phyloP scores from a whole-genome alignment of 2,113 vertebrate genomes.

The Hucho hucho region DNA sequence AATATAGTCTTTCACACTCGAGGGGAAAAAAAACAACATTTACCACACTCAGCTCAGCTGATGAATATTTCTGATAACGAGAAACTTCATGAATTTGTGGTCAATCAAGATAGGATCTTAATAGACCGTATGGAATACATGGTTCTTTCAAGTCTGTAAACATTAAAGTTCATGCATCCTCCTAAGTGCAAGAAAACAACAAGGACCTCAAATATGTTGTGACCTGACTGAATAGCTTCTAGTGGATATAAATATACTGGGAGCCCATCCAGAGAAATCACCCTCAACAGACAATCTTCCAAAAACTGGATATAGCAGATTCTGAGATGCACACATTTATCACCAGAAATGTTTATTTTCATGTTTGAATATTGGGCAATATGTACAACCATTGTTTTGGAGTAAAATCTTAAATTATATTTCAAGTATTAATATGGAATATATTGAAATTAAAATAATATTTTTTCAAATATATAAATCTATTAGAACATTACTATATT shows the following conservation, averaged over 20 bases:
- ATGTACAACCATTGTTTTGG: conserved; percentile 77
- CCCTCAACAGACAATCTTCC: not conserved
- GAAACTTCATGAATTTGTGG: conserved; percentile 45
- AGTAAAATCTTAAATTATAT: conserved; percentile 79
- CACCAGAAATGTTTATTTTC: conserved; percentile 38
- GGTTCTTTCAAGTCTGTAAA: conserved; percentile 76
- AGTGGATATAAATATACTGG: conserved; percentile 48
- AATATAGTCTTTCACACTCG: conserved; percentile 36
- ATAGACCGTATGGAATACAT: conserved; percentile 57
- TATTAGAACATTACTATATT: conserved; percentile 73
- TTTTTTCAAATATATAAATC: conserved; percentile 85
- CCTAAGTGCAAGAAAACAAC: conserved; percentile 73
- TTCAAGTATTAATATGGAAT: conserved; percentile 79
- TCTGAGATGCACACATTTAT: conserved; percentile 43
- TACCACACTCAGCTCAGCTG: conserved; percentile 26
- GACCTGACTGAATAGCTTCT: conserved; percentile 58
- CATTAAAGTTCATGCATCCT: conserved; percentile 78
- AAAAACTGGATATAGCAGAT: conserved; percentile 11
- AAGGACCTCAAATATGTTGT: conserved; percentile 61
- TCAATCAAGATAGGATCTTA: conserved; percentile 48
- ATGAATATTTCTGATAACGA: conserved; percentile 31
- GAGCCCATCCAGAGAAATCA: conserved; percentile 34
- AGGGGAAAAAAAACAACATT: conserved; percentile 30
- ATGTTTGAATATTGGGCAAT: conserved; percentile 73
- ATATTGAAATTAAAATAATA: conserved; percentile 82